Conservation (phyloP, 2,113 vertebrate genomes). For the Carlito syrichta region DNA sequence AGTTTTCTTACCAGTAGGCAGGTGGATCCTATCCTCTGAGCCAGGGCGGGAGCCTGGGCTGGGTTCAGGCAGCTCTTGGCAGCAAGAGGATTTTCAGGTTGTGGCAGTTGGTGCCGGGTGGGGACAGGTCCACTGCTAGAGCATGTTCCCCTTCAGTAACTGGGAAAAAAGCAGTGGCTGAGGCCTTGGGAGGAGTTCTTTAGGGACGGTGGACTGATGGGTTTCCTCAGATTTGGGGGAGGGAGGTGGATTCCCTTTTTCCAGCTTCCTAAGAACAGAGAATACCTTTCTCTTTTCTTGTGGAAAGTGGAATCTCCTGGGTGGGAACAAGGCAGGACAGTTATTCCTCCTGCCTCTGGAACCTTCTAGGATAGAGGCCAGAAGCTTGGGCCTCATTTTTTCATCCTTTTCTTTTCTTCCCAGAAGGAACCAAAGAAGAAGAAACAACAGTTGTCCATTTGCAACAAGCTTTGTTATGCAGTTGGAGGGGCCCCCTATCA, state of each 20-base stretch:
- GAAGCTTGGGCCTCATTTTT: neutral
- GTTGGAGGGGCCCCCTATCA: conserved; percentile 95
- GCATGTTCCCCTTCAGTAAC: neutral
- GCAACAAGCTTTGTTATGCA: conserved; percentile 93
- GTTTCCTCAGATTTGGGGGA: neutral
- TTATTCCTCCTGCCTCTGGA: neutral
- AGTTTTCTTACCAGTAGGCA: conserved; percentile 38
- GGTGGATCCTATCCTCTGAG: conserved; percentile 29
- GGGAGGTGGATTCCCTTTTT: neutral
- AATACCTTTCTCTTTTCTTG: conserved; percentile 13
- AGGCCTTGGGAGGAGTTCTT: neutral
- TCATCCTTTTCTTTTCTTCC: conserved; percentile 30
- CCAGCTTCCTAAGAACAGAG: neutral
- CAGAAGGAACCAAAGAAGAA: conserved; percentile 77
- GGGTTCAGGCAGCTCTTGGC: conserved; percentile 39
- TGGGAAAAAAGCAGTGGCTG: neutral
- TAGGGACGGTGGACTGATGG: neutral
- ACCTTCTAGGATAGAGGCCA: neutral
- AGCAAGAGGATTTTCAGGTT: conserved; percentile 70
- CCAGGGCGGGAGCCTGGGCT: conserved; percentile 12
- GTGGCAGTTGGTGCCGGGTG: conserved; percentile 43
- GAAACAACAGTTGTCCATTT: conserved; percentile 85
- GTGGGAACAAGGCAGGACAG: neutral
- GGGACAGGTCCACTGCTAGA: conserved; percentile 41
- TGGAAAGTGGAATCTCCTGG: neutral